Evolutionary conservation across 2,888 invertebrate species (phyloP).

Genomic region (Oscheius sp.): DNA sequence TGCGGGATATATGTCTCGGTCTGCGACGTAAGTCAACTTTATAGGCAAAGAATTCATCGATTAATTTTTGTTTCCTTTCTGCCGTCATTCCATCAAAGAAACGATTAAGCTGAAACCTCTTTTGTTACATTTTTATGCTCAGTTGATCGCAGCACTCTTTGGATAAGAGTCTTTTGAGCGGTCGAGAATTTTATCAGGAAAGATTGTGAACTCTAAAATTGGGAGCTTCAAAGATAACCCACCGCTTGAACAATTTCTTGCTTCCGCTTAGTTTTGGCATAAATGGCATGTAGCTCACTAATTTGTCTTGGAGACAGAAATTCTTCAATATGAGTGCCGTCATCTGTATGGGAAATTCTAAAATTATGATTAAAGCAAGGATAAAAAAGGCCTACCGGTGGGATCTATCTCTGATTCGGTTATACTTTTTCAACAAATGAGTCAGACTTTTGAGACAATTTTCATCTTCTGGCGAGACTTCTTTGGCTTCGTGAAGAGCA

Average conservation of each 20-base stretch:
- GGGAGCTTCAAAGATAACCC: conserved; percentile 16
- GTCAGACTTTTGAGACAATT: conserved; percentile 25
- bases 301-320: conserved; percentile 38
- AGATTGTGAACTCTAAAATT: conserved; percentile 3
- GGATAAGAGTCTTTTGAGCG: not conserved
- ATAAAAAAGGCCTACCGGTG: conserved; percentile 3
- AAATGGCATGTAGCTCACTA: conserved; percentile 32
- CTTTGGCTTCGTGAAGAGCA: conserved; percentile 19
- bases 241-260: conserved; percentile 43
- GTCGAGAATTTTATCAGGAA: conserved; percentile 14
- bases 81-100: conserved; percentile 38
- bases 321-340: conserved; percentile 30
- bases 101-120: conserved; percentile 31
- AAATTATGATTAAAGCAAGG: not conserved
- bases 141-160: not conserved
- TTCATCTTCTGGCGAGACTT: conserved; percentile 18
- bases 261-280: conserved; percentile 33
- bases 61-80: conserved; percentile 34
- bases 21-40: conserved; percentile 32
- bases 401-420: conserved; percentile 5
- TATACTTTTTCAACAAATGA: conserved; percentile 28
- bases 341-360: conserved; percentile 9
- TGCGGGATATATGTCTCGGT: conserved; percentile 13
- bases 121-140: not conserved
- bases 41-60: conserved; percentile 41